Conservation (phyloP, 1,140 invertebrate genomes). For the Halictus rubicundus region DNA sequence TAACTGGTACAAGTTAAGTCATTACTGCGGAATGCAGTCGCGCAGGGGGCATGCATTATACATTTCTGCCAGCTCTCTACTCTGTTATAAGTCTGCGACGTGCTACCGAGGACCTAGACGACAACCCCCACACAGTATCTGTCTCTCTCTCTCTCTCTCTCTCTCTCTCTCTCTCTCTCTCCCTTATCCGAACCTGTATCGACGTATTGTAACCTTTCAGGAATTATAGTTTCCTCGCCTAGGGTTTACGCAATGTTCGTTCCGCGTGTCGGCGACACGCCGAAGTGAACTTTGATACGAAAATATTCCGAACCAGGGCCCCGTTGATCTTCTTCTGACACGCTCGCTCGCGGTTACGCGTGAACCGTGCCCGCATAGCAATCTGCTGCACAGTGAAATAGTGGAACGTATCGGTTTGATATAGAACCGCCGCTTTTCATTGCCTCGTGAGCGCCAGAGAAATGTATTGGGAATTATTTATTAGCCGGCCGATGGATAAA, state of each 20-base stretch:
- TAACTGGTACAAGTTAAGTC: conserved; percentile 75
- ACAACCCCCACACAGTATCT: too few relatives aligned
- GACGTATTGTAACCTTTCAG: background rate
- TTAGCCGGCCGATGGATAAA: background rate
- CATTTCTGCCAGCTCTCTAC: conserved; percentile 30
- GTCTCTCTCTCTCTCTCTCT: background rate
- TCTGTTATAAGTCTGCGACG: conserved; percentile 39
- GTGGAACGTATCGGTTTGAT: background rate
- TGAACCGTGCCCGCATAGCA: background rate
- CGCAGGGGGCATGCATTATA: conserved; percentile 44
- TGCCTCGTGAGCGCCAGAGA: background rate
- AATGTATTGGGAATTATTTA: background rate
- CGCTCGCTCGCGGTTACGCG: background rate
- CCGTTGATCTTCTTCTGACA: background rate
- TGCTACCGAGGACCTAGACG: conserved; percentile 32
- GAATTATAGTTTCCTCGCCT: background rate
- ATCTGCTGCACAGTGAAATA: background rate
- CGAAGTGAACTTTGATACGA: background rate
- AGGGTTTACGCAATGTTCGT: background rate
- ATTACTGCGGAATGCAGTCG: conserved; percentile 69
- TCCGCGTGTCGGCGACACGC: background rate
- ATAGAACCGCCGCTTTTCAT: background rate
- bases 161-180: background rate
- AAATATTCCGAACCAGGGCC: background rate
- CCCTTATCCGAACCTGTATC: background rate